Evolutionary conservation across 2,113 vertebrate genomes (phyloP), one percentile per base, ranked within the genome.

Genomic region (Atlantisia rogersi): DNA sequence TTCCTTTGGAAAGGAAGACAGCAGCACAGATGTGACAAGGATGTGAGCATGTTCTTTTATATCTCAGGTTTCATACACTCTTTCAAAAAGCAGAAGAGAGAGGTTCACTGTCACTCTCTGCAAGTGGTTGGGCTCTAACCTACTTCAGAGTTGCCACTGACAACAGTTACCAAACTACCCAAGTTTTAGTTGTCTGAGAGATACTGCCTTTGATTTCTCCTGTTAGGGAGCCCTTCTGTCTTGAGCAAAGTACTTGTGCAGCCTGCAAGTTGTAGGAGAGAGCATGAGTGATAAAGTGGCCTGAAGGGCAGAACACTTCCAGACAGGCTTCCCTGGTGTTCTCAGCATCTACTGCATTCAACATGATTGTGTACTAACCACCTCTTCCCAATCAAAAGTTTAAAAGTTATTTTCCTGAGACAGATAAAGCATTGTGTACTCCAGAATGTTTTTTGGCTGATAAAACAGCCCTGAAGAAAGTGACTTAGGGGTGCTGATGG

Each of bases 331-430:
- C 40, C 18, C 28, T n/a, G 29, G 18, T 11, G 25, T 56, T 69
- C 14, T 15, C 62, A 44, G n/a, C 11, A 2, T 35, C 22, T 65
- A 21, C 40, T 70, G 40, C 26, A 3, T 1, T 1, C 37, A 50
- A 0, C n/a, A 35, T 3, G 15, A 12, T 64, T 0, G 0, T 18
- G 20, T 22, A 6, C 55, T 55, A 65, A 3, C 46, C 50, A n/a
- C 40, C 71, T 91, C 40, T 40, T 55, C 48, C 58, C 0, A 44
- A 42, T 13, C 0, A 1, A 67, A 67, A 67, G 17, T 26, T 79
- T 37, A 29, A 15, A 62, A 78, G 10, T 40, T 50, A 14, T 60
- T 40, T 52, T 69, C 2, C 4, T 58, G 26, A 67, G 40, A 19
- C 35, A 73, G 12, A 8, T 4, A 56, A 25, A 81, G 6, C 39